These are phyloP conservation scores for Cyclopterus lumpus DNA, from an alignment of 2,797 vertebrate species.

Conservation along the genomic window DNA sequence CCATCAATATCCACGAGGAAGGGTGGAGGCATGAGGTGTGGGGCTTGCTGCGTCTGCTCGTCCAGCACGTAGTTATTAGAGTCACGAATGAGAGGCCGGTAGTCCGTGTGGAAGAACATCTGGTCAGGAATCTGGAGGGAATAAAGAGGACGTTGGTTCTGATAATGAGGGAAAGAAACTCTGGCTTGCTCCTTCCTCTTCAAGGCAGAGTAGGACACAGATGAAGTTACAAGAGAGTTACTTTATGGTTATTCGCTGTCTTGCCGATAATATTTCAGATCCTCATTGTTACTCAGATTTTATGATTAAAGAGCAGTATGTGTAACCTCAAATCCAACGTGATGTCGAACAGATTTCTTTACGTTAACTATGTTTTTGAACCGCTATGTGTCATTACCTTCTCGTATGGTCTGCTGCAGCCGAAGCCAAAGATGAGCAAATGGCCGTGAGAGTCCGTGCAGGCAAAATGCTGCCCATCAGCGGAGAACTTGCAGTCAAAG, in stretches of 20 bases:
- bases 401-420: conserved; percentile 95
- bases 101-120: conserved; percentile 99
- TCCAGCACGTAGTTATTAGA: conserved; percentile 98
- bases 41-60: conserved; percentile 99
- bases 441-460: conserved; percentile 99
- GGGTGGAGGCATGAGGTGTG: conserved; percentile 97
- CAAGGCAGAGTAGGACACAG: background rate
- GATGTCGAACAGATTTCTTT: background rate
- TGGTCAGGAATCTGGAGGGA: conserved; percentile 93
- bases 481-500: conserved; percentile 98
- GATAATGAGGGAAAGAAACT: background rate
- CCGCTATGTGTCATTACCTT: conserved; percentile 82
- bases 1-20: conserved; percentile 98
- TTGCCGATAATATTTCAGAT: background rate
- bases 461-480: conserved; percentile 96
- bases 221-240: background rate
- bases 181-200: background rate
- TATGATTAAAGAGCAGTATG: background rate
- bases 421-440: conserved; percentile 96
- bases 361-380: background rate
- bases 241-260: background rate
- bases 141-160: conserved; percentile 7
- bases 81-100: conserved; percentile 96
- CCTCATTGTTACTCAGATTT: background rate
- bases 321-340: background rate